These are phyloP conservation scores for Elaphurus davidianus DNA, from an alignment of 2,113 vertebrate species.

Conservation along the genomic window DNA sequence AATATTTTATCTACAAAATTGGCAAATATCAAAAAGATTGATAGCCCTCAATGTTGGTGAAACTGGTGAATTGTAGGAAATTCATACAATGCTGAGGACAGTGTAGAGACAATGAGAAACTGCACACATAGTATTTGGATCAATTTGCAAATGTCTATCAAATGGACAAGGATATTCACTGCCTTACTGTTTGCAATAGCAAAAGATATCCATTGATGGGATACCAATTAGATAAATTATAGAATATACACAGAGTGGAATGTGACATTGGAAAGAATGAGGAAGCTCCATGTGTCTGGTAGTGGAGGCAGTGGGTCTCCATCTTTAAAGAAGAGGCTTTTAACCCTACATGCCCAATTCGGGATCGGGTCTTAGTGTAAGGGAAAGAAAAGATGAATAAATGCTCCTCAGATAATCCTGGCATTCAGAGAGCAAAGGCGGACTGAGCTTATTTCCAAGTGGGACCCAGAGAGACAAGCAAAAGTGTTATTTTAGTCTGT, in stretches of 20 bases:
- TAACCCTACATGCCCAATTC: not conserved
- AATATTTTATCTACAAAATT: not conserved
- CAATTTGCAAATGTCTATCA: not conserved
- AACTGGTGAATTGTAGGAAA: not conserved
- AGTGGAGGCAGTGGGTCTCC: not conserved
- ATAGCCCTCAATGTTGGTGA: not conserved
- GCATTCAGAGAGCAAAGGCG: not conserved
- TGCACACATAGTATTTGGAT: not conserved
- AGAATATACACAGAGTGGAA: not conserved
- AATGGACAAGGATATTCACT: not conserved
- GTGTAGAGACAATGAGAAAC: not conserved
- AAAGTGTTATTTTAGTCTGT: not conserved
- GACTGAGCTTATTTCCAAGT: not conserved
- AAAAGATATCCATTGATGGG: not conserved
- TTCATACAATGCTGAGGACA: not conserved
- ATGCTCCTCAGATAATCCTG: not conserved
- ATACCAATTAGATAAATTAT: not conserved
- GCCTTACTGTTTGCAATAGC: not conserved
- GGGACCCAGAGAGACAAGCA: not conserved
- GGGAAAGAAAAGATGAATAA: not conserved
- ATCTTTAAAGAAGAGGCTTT: not conserved
- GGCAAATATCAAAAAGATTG: not conserved
- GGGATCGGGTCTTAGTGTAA: not conserved
- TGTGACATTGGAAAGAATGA: not conserved
- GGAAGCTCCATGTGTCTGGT: not conserved